phyloP scores from a whole-genome alignment of 2,113 vertebrate species.

The Rhombomys opimus region DNA sequence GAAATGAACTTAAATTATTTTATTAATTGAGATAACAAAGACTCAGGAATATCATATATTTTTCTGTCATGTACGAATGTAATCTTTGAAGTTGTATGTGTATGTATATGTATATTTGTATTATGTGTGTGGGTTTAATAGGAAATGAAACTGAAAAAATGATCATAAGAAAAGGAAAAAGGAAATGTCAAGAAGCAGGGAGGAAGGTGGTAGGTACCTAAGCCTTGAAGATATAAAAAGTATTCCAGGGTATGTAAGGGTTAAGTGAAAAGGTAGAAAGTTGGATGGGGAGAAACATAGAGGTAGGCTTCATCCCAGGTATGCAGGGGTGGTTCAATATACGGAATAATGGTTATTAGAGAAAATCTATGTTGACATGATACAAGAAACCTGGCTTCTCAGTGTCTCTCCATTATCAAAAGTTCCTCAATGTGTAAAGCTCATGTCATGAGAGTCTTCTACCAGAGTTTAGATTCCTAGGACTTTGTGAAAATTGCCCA shows the following conservation, averaged over 20 bases:
- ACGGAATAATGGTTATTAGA: not conserved
- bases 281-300: not conserved
- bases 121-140: not conserved
- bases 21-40: not conserved
- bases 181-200: not conserved
- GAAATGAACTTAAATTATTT: not conserved
- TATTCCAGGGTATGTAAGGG: too few relatives aligned
- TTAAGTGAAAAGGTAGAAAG: not conserved
- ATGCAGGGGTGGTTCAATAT: too few relatives aligned
- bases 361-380: not conserved
- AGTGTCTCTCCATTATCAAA: not conserved
- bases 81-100: not conserved
- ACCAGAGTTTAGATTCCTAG: not conserved
- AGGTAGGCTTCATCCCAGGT: too few relatives aligned
- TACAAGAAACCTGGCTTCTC: not conserved
- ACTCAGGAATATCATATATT: not conserved
- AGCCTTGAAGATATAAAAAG: not conserved
- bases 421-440: not conserved
- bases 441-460: not conserved
- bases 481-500: not conserved
- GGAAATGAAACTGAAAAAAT: not conserved
- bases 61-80: not conserved
- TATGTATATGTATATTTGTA: not conserved
- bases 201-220: not conserved
- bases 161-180: not conserved